Conservation (phyloP, 2,113 vertebrate genomes). For the Microcebus griseorufus region DNA sequence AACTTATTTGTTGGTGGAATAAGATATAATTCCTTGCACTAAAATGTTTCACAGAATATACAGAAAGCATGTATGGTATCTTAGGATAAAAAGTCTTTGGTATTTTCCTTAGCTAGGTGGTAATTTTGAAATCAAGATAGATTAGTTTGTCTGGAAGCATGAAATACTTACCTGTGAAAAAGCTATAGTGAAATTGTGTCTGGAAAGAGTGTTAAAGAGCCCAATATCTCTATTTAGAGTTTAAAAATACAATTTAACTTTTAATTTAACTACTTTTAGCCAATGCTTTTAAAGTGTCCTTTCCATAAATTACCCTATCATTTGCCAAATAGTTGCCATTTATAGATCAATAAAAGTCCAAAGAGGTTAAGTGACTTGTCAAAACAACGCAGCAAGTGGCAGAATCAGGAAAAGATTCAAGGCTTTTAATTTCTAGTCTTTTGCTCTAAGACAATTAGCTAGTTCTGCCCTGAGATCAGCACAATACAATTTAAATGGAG, state of each 20-base stretch:
- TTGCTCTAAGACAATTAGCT: slow-evolving; percentile 50
- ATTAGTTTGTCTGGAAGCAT: slow-evolving; percentile 25
- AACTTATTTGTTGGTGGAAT: slow-evolving; percentile 23
- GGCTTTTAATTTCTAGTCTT: slow-evolving; percentile 60
- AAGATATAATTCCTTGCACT: slow-evolving; percentile 24
- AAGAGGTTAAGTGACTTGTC: slow-evolving; percentile 62
- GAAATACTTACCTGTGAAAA: background rate
- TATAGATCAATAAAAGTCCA: slow-evolving; percentile 68
- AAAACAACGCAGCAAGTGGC: slow-evolving; percentile 36
- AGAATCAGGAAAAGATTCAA: slow-evolving; percentile 13
- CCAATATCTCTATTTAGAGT: slow-evolving; percentile 8
- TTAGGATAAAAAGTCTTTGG: background rate
- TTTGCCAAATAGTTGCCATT: slow-evolving; percentile 62
- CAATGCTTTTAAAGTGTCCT: slow-evolving; percentile 30
- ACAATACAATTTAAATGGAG: background rate
- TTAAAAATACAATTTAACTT: slow-evolving; percentile 53
- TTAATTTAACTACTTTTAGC: slow-evolving; percentile 39
- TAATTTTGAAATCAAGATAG: slow-evolving; percentile 26
- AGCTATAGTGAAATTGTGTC: background rate
- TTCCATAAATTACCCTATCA: slow-evolving; percentile 50
- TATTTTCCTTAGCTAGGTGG: background rate
- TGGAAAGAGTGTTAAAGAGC: slow-evolving; percentile 43
- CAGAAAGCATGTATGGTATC: background rate
- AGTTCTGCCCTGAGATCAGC: slow-evolving; percentile 18
- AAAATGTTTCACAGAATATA: slow-evolving; percentile 12